Percentiles rank a stretch among this genome's conserved stretches.
Evolutionary conservation across 2,113 vertebrate species (phyloP).

Genomic region (Cinclus cinclus): DNA sequence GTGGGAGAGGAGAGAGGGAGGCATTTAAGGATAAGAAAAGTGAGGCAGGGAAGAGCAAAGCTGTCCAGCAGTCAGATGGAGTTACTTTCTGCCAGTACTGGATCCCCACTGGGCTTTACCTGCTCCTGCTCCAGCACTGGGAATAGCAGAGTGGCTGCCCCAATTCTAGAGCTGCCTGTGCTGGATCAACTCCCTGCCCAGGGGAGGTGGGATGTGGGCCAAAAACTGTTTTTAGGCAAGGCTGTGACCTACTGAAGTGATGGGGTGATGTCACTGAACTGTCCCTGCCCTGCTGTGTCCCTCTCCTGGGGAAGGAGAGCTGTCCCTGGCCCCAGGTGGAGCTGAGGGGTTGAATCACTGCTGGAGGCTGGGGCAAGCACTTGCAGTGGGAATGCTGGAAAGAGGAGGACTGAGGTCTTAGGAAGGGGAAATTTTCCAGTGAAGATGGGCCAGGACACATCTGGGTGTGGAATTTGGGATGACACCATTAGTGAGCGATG

Average conservation of each 20-base stretch:
- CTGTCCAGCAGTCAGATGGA: neutral
- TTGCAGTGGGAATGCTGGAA: neutral
- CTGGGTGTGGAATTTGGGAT: neutral
- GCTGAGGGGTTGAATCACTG: neutral
- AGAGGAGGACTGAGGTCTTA: neutral
- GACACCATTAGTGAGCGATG: neutral
- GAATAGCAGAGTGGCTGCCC: neutral
- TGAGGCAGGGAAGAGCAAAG: neutral
- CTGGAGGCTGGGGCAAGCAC: neutral
- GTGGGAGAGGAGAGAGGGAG: neutral
- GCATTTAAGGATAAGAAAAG: slow-evolving; percentile 4
- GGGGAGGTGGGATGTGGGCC: too few relatives aligned
- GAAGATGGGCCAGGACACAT: neutral
- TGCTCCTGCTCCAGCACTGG: neutral
- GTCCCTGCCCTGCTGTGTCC: neutral
- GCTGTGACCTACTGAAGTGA: neutral
- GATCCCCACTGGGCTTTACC: neutral
- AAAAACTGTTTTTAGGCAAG: neutral
- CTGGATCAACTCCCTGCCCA: neutral
- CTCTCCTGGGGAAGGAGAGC: neutral
- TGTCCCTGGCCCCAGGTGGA: fast-evolving
- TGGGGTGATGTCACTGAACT: neutral
- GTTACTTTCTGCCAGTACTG: neutral
- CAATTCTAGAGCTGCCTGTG: neutral
- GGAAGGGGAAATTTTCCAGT: too few relatives aligned